A percentile compares a stretch with the other conserved stretches of the same genome.
Evolutionary conservation across 2,888 invertebrate genomes (phyloP).

Genomic region (Graphium colonna): DNA sequence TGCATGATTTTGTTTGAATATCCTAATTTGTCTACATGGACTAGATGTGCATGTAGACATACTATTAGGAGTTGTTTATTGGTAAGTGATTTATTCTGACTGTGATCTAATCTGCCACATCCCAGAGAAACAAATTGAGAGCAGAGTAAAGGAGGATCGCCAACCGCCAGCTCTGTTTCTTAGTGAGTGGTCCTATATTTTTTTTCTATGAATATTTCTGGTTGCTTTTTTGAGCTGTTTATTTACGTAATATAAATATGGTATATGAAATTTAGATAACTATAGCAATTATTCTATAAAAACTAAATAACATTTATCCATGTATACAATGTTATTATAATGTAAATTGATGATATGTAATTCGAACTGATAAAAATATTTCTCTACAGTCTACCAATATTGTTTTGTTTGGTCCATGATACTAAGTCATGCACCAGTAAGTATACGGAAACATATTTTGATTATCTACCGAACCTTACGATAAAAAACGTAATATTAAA

Average conservation of each 20-base stretch:
- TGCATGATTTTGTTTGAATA: slow-evolving; percentile 11
- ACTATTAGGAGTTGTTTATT: slow-evolving; percentile 8
- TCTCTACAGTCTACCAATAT: too few relatives aligned
- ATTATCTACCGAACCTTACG: too few relatives aligned
- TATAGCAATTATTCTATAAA: too few relatives aligned
- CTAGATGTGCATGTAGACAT: slow-evolving; percentile 6
- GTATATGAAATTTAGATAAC: too few relatives aligned
- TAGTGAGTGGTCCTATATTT: slow-evolving; percentile 21
- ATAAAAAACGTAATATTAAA: too few relatives aligned
- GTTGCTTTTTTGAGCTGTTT: slow-evolving; percentile 15
- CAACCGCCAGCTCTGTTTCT: slow-evolving; percentile 23
- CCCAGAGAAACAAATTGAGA: slow-evolving; percentile 24
- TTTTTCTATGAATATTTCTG: slow-evolving; percentile 7
- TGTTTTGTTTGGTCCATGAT: too few relatives aligned
- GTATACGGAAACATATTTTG: too few relatives aligned
- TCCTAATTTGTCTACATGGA: neutral
- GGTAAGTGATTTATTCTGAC: slow-evolving; percentile 22
- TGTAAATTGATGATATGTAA: too few relatives aligned
- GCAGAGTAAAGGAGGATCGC: slow-evolving; percentile 24
- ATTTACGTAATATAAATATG: neutral
- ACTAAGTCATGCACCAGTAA: too few relatives aligned
- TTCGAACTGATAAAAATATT: too few relatives aligned
- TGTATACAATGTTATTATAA: too few relatives aligned
- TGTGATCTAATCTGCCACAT: slow-evolving; percentile 23
- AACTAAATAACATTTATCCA: too few relatives aligned